These are phyloP conservation scores for Saturnia pavonia DNA, from an alignment of 2,888 invertebrate species.

Conservation along the genomic window DNA sequence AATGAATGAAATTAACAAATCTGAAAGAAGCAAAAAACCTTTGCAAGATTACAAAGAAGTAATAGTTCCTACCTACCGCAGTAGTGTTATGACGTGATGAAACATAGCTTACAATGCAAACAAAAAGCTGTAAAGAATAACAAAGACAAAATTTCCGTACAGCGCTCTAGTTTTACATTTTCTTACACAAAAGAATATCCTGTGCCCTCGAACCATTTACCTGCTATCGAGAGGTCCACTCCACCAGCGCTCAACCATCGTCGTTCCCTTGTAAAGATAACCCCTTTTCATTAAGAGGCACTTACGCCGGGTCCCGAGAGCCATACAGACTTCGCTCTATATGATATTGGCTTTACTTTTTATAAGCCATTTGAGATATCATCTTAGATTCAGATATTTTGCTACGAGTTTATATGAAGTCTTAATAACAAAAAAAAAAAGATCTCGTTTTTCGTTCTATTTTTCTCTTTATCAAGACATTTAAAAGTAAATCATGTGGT, in stretches of 20 bases:
- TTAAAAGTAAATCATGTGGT: background rate
- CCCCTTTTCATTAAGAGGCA: constrained; percentile 54
- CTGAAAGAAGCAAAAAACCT: too few species aligned
- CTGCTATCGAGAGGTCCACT: constrained; percentile 41
- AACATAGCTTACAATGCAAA: background rate
- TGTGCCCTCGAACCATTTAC: constrained; percentile 28
- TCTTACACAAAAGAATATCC: constrained; percentile 21
- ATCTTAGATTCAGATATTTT: constrained; percentile 3
- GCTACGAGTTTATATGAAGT: background rate
- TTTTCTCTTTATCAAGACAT: background rate
- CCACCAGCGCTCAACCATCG: constrained; percentile 28
- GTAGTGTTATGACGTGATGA: background rate
- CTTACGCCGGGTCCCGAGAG: constrained; percentile 38
- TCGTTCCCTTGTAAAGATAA: constrained; percentile 44
- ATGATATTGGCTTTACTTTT: constrained; percentile 37
- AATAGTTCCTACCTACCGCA: too few species aligned
- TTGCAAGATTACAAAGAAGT: too few species aligned
- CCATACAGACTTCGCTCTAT: constrained; percentile 28
- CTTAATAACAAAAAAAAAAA: background rate
- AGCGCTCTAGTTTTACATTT: constrained; percentile 15
- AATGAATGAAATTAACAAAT: too few species aligned
- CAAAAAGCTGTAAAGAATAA: constrained; percentile 8
- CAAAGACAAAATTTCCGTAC: constrained; percentile 15
- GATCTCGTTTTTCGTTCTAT: background rate
- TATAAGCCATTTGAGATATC: constrained; percentile 20